Base-by-base conservation (phyloP, 1,140 invertebrate species). In the Eriocheir sinensis region DNA sequence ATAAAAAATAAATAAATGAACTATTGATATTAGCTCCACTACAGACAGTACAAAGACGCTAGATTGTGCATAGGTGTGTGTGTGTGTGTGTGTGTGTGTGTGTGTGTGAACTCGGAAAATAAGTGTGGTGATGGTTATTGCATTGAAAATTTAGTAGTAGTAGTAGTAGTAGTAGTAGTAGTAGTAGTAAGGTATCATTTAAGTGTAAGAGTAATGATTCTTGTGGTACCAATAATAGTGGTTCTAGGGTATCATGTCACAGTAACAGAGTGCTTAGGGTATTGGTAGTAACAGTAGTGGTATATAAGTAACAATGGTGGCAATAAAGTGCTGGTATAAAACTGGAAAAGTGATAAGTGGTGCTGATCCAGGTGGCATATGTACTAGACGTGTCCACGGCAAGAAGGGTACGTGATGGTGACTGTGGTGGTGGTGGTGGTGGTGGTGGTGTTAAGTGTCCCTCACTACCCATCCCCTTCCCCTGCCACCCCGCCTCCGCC, bases 391-490 rank as follows among this genome's bases (percentile, higher is more conserved):
- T n/a, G n/a, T n/a, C n/a, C n/a, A n/a, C n/a, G n/a, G n/a, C n/a
- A n/a, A n/a, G n/a, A n/a, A n/a, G n/a, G n/a, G n/a, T n/a, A n/a
- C n/a, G 81, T 83, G 40, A n/a, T 86, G 27, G 88, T 94, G 93
- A 89, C n/a, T 94, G 53, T 90, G 86, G 90, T 38, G 86, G 60
- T 94, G 86, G n/a, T 89, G 48, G 30, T 90, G 38, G 34, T 60
- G 53, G 38, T 8, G 53, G 15, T 79, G 30, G 86, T 89, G 40
- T 94, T 4, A 79, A 36, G 81, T 81, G 38, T 53, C 93, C 89
- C 89, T 53, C 38, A 91, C 44, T 30, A 32, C 89, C 81, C 60
- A 30, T 38, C 72, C 89, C 81, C 48, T 81, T 8, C 93, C 40
- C 80, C 89, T 38, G 12, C 27, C 60, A 4, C 60, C 60, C 60